Base-by-base conservation (phyloP, 2,797 vertebrate genomes). In the Sebastes hopkinsi region DNA sequence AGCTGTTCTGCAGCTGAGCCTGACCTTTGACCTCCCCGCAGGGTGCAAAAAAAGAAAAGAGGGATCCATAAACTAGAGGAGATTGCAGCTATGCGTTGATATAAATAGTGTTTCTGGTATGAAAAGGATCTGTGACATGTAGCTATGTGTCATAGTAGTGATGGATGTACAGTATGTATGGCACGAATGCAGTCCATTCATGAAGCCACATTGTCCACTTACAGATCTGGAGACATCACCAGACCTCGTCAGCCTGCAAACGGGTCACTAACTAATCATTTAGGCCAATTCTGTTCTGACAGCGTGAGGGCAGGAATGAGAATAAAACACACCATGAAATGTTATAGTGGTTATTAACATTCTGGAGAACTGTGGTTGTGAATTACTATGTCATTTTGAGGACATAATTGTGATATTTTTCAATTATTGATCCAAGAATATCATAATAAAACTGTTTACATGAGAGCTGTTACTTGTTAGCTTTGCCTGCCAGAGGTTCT, bases 1-100 rank as follows among this genome's bases (percentile, higher is more conserved):
- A 56, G 69, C 75, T 79, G 79, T 72, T 69, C 25, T 62, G 52
- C 72, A 62, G 34, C 72, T 11, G 60, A 61, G 34, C 5, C 11
- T 67, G 79, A 87, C 77, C 86, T 78, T 6, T 80, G 87, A 72
- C 69, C 72, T 75, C 66, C 52, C 60, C 1, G 2, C 27, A 58
- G 68, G 71, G 14, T 59, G 76, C 46, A 69, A 22, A 20, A 20
- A 20, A 62, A 38, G 8, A 75, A 72, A 42, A 68, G 18, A 46
- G 29, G n/a, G 46, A 13, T 72, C 50, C 6, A 10, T 54, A 67
- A 58, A 68, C 2, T 14, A 38, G 23, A 74, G 66, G 72, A 67
- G 66, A 67, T 3, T 34, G 30, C 42, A 81, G 71, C 67, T 25
- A 56, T 25, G 58, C 16, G 4, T 5, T 14, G 73, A 77, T 14